Percentiles rank a stretch among this genome's conserved stretches.
phyloP scores from a whole-genome alignment of 1,140 invertebrate genomes.

The Ptiloglossa arizonensis region DNA sequence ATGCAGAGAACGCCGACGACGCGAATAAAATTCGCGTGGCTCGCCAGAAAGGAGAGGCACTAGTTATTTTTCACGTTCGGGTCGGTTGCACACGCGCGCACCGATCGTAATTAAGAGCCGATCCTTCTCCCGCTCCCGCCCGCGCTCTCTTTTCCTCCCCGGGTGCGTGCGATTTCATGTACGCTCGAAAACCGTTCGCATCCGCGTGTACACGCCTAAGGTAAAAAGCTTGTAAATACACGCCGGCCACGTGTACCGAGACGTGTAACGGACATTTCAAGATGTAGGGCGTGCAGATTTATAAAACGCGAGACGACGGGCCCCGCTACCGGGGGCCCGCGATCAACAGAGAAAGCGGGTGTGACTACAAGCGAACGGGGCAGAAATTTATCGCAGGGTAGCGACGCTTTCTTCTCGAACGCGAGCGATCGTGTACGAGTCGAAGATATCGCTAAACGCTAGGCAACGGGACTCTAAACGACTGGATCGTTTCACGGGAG shows the following conservation, averaged over 20 bases:
- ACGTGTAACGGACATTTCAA: slow-evolving; percentile 38
- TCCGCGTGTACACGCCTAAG: slow-evolving; percentile 6
- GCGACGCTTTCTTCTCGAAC: slow-evolving; percentile 51
- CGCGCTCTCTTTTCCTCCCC: neutral
- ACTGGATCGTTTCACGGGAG: neutral
- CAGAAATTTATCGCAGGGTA: slow-evolving; percentile 48
- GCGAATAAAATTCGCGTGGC: slow-evolving; percentile 56
- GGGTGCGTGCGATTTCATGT: slow-evolving; percentile 6
- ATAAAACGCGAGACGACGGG: slow-evolving; percentile 13
- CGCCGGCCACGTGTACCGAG: slow-evolving; percentile 33
- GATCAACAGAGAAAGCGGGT: slow-evolving; percentile 24
- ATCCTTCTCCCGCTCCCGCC: slow-evolving; percentile 20
- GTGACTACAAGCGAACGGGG: slow-evolving; percentile 20
- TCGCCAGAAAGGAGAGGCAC: slow-evolving; percentile 49
- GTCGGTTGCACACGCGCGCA: slow-evolving; percentile 47
- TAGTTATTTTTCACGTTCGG: slow-evolving; percentile 54
- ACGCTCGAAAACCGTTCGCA: slow-evolving; percentile 43
- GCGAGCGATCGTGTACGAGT: slow-evolving; percentile 30
- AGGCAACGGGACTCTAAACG: slow-evolving; percentile 9
- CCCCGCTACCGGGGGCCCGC: neutral
- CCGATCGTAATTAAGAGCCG: slow-evolving; percentile 61
- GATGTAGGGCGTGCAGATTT: slow-evolving; percentile 39
- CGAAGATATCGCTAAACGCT: neutral
- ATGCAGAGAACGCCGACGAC: slow-evolving; percentile 37
- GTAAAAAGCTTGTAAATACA: slow-evolving; percentile 48